phyloP scores from a whole-genome alignment of 2,797 vertebrate genomes.

The Darevskia mixta region DNA sequence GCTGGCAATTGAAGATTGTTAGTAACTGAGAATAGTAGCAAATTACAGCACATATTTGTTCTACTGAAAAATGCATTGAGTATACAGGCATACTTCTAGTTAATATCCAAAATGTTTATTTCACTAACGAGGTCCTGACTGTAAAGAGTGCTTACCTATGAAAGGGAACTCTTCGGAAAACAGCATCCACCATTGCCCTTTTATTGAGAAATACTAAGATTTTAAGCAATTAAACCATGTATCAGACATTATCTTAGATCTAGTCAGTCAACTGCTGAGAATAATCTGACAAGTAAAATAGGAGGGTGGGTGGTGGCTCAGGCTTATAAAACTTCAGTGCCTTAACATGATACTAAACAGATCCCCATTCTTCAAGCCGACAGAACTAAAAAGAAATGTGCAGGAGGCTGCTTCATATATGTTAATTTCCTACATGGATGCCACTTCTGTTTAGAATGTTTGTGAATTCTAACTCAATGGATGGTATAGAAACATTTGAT shows the following conservation, averaged over 20 bases:
- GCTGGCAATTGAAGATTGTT: not conserved
- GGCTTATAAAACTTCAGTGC: not conserved
- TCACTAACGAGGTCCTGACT: not conserved
- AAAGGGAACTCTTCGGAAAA: slow-evolving; percentile 43
- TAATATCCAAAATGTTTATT: not conserved
- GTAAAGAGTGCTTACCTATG: slow-evolving; percentile 59
- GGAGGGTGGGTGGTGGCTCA: not conserved
- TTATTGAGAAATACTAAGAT: slow-evolving; percentile 16
- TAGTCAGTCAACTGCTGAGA: slow-evolving; percentile 28
- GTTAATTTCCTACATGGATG: not conserved
- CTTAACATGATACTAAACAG: slow-evolving; percentile 2
- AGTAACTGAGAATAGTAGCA: not conserved
- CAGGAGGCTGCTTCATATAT: not conserved
- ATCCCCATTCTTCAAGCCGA: not conserved
- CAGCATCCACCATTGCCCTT: not conserved
- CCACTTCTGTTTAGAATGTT: not conserved
- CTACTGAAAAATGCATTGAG: not conserved
- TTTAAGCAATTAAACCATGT: slow-evolving; percentile 10
- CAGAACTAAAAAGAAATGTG: not conserved
- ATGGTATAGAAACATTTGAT: not conserved
- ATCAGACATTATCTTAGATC: slow-evolving; percentile 12
- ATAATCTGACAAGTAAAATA: not conserved
- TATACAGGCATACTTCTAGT: not conserved
- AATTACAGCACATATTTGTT: not conserved
- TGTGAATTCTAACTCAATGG: not conserved